Evolutionary conservation across 2,113 vertebrate genomes (phyloP), one percentile per base, ranked within the genome.

Genomic region (Sturnira hondurensis): DNA sequence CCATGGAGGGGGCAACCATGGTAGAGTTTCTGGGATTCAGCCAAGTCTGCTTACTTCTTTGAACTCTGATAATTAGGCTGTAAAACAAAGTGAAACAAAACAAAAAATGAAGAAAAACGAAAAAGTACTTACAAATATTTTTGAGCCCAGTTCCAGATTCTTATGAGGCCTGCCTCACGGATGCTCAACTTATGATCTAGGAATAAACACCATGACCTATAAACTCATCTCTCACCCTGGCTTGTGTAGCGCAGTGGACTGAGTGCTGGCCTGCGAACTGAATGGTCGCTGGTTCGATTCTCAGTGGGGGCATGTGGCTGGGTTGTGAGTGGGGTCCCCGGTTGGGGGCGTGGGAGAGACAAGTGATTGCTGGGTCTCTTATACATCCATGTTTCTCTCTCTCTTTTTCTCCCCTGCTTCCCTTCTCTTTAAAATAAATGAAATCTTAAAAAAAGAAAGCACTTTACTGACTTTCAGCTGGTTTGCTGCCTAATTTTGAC

Each of bases 401-500:
- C 22, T 58, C 56, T 4, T 22, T 58, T 56, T 22, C 54, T 56
- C 7, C 20, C 20, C 9, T 20, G 20, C 20, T 56, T 56, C 54
- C 54, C 54, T 7, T 56, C 54, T 56, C 54, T 56, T 58, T 24
- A 58, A 58, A 58, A 56, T 56, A 22, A 56, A 58, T 58, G 24
- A 58, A 24, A 10, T 24, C 19, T 58, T 56, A 24, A 56, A 56
- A 56, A 56, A 56, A 58, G 82, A 95, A 93, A 80, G 52, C 13
- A 6, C 38, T 94, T 24, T 50, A n/a, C 41, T 74, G 3, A 63
- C 41, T 92, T 56, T 52, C 56, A 67, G 28, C 16, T 71, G 31
- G 45, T 68, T 87, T 81, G 28, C 52, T 88, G 70, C 70, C 91
- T 92, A 43, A 89, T 92, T 94, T 94, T 16, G 47, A 36, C 71